Evolutionary conservation across 37 sponge, comb jelly and placozoan genomes (phyloP).

Genomic region (Chondrilla cf. caribensis): DNA sequence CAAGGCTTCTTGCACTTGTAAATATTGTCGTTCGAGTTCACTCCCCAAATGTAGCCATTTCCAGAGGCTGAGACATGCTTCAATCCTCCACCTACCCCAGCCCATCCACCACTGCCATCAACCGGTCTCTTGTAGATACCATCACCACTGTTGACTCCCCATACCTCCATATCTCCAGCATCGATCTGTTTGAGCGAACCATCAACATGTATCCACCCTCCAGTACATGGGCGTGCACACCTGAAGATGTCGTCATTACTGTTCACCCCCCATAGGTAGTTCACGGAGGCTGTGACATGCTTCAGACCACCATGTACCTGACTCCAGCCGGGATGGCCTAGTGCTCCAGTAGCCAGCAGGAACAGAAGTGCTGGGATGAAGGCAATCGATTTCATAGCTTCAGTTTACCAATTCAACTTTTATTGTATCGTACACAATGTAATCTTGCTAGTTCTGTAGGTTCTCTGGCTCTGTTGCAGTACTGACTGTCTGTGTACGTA

Average conservation of each 20-base stretch:
- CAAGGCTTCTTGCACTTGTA: conserved; percentile 76
- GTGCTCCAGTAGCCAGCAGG: no score
- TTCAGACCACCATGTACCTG: conserved; percentile 9
- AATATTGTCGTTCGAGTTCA: conserved; percentile 25
- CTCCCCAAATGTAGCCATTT: conserved; percentile 72
- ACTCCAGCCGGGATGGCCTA: neutral
- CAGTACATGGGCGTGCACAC: conserved; percentile 11
- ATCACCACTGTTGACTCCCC: conserved; percentile 23
- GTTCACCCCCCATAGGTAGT: conserved; percentile 22
- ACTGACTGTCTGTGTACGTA: no score
- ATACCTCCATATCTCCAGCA: conserved; percentile 14
- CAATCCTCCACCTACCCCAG: neutral
- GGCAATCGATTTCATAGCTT: no score
- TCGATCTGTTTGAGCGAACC: conserved; percentile 16
- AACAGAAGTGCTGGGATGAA: no score
- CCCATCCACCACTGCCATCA: conserved; percentile 3
- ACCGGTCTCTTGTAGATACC: neutral
- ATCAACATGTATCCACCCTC: neutral
- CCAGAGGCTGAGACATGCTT: conserved; percentile 70
- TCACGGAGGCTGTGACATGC: conserved; percentile 21
- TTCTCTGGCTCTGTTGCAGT: no score
- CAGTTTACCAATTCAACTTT: no score
- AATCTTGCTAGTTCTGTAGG: no score
- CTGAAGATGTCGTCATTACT: conserved; percentile 15
- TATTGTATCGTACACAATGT: no score